A percentile compares a stretch with the other conserved stretches of the same genome.
Evolutionary conservation across 1,140 invertebrate species (phyloP).

Genomic region (Parasteatoda tepidariorum): DNA sequence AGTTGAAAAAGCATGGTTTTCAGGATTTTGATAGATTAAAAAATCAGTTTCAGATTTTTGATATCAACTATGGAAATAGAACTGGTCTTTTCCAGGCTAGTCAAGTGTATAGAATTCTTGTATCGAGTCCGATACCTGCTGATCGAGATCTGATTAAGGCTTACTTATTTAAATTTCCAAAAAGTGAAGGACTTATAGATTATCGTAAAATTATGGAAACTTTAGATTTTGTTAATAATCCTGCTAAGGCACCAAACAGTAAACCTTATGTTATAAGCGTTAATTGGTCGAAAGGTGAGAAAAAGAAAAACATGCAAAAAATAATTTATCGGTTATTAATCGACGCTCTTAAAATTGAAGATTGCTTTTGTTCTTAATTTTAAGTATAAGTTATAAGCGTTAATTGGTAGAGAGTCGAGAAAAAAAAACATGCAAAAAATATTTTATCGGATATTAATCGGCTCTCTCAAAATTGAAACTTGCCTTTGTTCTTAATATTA

Average conservation of each 20-base stretch:
- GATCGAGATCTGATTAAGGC: slow-evolving; percentile 17
- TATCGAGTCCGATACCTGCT: not conserved
- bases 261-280: not conserved
- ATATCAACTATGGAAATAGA: not conserved
- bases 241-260: not conserved
- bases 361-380: slow-evolving; percentile 11
- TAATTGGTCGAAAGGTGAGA: not conserved
- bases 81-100: not conserved
- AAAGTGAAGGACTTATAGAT: not conserved
- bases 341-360: not conserved
- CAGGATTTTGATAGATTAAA: slow-evolving; percentile 9
- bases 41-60: not conserved
- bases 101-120: not conserved
- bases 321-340: not conserved
- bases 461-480: not conserved
- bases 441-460: not conserved
- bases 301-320: not conserved
- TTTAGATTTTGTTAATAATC: slow-evolving; percentile 14
- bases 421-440: slow-evolving; percentile 1
- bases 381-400: not conserved
- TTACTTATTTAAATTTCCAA: slow-evolving; percentile 11
- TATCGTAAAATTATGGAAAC: not conserved
- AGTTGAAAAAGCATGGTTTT: not conserved
- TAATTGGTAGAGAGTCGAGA: not conserved
- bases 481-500: slow-evolving; percentile 13